These are phyloP conservation scores for Echinarachnius parma DNA, from an alignment of 53 echinoderm and acorn worm species.

Conservation along the genomic window DNA sequence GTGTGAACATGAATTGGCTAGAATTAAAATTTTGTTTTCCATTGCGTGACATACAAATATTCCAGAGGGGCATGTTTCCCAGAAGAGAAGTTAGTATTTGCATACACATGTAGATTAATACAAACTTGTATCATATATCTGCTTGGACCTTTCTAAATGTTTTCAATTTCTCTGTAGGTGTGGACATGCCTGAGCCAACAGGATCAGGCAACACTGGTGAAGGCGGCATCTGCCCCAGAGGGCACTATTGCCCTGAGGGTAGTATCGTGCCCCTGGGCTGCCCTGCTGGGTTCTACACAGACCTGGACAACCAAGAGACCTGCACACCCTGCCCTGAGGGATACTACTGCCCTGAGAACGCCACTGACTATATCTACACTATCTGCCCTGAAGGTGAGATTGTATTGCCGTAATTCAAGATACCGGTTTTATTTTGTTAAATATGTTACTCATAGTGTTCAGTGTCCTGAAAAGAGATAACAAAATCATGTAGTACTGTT, in stretches of 20 bases:
- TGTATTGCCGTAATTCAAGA: no score
- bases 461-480: background rate
- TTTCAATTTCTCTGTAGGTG: slow-evolving; percentile 49
- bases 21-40: no score
- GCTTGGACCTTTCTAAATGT: no score
- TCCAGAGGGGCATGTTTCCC: no score
- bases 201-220: slow-evolving; percentile 75
- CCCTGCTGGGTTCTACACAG: slow-evolving; percentile 83
- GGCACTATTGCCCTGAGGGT: slow-evolving; percentile 83
- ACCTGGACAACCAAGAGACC: slow-evolving; percentile 59
- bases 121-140: no score
- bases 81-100: no score
- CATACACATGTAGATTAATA: no score
- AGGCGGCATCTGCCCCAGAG: slow-evolving; percentile 79
- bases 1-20: no score
- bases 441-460: no score
- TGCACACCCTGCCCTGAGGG: slow-evolving; percentile 83
- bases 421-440: no score
- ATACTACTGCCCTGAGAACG: slow-evolving; percentile 87
- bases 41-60: no score
- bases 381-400: slow-evolving; percentile 78
- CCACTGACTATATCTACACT: slow-evolving; percentile 75
- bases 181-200: slow-evolving; percentile 81
- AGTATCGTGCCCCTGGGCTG: slow-evolving; percentile 84
- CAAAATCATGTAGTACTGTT: no score